A percentile compares a stretch with the other conserved stretches of the same genome.
Conservation (phyloP, 2,888 invertebrate species). For the Dynastes maya region DNA sequence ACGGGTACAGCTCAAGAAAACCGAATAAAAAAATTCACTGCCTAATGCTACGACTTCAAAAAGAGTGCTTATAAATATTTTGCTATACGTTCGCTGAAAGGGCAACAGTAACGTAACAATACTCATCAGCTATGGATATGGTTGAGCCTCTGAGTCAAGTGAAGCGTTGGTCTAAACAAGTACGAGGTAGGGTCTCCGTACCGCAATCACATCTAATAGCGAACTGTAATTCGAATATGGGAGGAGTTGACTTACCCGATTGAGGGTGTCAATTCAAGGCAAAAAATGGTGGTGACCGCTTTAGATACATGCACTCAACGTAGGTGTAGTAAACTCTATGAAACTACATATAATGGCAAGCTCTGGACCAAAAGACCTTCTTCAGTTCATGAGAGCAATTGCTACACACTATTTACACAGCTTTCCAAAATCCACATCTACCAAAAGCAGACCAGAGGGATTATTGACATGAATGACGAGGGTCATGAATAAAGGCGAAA, state of each 20-base stretch:
- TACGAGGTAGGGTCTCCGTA: too few relatives aligned
- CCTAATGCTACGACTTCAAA: too few relatives aligned
- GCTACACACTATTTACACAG: background rate
- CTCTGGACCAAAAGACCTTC: background rate
- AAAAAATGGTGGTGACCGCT: conserved; percentile 58
- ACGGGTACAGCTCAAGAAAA: too few relatives aligned
- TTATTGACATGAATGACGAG: background rate
- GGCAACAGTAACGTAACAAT: too few relatives aligned
- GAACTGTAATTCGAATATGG: too few relatives aligned
- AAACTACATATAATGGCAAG: conserved; percentile 34
- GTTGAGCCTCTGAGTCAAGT: conserved; percentile 52
- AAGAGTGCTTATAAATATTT: too few relatives aligned
- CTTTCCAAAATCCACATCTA: background rate
- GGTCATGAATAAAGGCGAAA: background rate
- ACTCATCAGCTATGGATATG: conserved; percentile 31
- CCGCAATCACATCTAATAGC: too few relatives aligned
- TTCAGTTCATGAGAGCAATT: background rate
- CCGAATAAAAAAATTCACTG: too few relatives aligned
- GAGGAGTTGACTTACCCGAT: too few relatives aligned
- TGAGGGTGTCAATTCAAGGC: conserved; percentile 54
- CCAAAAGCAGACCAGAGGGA: background rate
- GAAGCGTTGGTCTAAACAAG: conserved; percentile 49
- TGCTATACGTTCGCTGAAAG: too few relatives aligned
- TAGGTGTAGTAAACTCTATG: conserved; percentile 46
- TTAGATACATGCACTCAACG: conserved; percentile 47